These are phyloP conservation scores for Rhagonycha fulva DNA, from an alignment of 2,888 invertebrate genomes.

Conservation along the genomic window DNA sequence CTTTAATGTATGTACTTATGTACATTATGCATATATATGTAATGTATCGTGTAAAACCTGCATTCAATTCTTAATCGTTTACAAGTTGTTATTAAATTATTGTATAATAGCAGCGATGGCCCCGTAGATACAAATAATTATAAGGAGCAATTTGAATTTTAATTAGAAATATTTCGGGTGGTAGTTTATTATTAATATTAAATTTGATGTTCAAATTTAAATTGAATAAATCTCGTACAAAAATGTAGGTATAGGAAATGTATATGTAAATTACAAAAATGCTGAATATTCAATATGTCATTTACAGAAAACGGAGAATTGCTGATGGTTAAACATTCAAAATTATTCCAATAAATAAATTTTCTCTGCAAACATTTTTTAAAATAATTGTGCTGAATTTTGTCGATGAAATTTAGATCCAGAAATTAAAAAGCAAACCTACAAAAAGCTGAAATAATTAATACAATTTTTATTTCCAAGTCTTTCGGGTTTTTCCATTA, in stretches of 20 bases:
- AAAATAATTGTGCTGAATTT: not conserved
- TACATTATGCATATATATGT: not conserved
- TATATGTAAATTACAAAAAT: not conserved
- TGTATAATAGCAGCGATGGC: not conserved
- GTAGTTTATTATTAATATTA: not conserved
- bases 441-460: too few relatives aligned
- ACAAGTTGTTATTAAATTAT: not conserved
- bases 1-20: not conserved
- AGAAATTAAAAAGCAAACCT: not conserved
- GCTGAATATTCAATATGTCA: constrained; percentile 3
- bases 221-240: not conserved
- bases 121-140: not conserved
- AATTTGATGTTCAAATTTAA: not conserved
- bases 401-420: too few relatives aligned
- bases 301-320: not conserved
- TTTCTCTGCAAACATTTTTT: not conserved
- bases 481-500: not conserved
- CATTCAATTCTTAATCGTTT: not conserved
- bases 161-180: not conserved
- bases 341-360: not conserved
- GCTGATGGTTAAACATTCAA: constrained; percentile 1
- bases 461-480: too few relatives aligned
- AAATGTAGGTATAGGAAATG: not conserved
- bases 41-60: not conserved
- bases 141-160: not conserved